Conservation (phyloP, 2,797 vertebrate genomes). For the Scomberomorus guttatus region DNA sequence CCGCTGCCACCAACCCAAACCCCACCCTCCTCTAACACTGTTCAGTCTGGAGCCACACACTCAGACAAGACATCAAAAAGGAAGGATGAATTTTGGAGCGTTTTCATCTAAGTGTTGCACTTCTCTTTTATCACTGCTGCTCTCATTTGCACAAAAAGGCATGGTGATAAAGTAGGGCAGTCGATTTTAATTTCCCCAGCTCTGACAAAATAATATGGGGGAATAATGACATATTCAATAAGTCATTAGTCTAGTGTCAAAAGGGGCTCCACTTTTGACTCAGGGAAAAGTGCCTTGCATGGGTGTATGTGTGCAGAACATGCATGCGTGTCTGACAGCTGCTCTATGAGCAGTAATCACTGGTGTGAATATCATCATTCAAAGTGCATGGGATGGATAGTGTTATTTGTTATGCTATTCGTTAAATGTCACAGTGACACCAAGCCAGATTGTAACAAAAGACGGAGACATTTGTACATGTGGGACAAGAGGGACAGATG, state of each 20-base stretch:
- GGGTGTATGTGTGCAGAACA: slow-evolving; percentile 9
- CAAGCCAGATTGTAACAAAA: slow-evolving; percentile 65
- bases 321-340: slow-evolving; percentile 37
- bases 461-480: slow-evolving; percentile 59
- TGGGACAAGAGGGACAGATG: slow-evolving; percentile 44
- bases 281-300: slow-evolving; percentile 12
- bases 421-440: slow-evolving; percentile 73
- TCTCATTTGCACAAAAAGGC: slow-evolving; percentile 51
- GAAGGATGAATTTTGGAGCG: slow-evolving; percentile 17
- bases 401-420: slow-evolving; percentile 65
- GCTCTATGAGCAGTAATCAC: slow-evolving; percentile 51
- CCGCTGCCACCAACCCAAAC: slow-evolving; percentile 29
- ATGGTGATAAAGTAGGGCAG: slow-evolving; percentile 64
- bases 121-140: slow-evolving; percentile 31
- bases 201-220: slow-evolving; percentile 66
- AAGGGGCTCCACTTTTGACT: slow-evolving; percentile 21
- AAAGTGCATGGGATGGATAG: slow-evolving; percentile 40
- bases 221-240: slow-evolving; percentile 75
- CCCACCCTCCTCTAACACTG: slow-evolving; percentile 10
- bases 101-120: slow-evolving; percentile 34
- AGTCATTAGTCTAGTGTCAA: slow-evolving; percentile 68
- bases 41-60: slow-evolving; percentile 19
- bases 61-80: slow-evolving; percentile 21
- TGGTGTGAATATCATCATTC: slow-evolving; percentile 57
- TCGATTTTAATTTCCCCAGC: slow-evolving; percentile 76